phyloP scores from a whole-genome alignment of 2,797 vertebrate species.

The Tarsius wallacei region DNA sequence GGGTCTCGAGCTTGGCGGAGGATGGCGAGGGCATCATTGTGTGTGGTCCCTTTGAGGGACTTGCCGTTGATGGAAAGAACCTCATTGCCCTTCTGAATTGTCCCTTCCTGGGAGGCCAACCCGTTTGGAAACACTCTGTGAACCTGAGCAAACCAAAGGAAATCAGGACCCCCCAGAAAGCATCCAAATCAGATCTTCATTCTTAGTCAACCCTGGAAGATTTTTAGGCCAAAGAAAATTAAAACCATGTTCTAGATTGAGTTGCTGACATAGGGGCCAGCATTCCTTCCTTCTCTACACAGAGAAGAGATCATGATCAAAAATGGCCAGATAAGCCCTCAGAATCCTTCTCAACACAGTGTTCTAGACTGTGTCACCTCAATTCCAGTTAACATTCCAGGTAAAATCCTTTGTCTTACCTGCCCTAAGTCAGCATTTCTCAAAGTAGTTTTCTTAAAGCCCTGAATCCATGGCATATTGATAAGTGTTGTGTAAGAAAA shows the following conservation, averaged over 20 bases:
- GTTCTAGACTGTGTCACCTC: not conserved
- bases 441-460: not conserved
- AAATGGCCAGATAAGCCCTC: not conserved
- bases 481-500: not conserved
- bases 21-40: conserved; percentile 93
- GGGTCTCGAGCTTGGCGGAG: conserved; percentile 94
- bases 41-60: conserved; percentile 93
- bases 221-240: not conserved
- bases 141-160: conserved; percentile 90
- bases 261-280: not conserved
- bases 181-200: rapidly evolving
- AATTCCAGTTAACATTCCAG: not conserved
- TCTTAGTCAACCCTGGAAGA: not conserved
- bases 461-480: not conserved
- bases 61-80: conserved; percentile 97
- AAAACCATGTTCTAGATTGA: not conserved
- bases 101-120: conserved; percentile 96
- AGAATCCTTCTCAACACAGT: not conserved
- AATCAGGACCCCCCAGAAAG: not conserved
- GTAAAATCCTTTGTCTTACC: not conserved
- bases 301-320: not conserved
- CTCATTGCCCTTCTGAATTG: conserved; percentile 96
- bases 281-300: not conserved
- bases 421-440: not conserved
- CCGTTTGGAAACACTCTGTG: conserved; percentile 96